These are phyloP conservation scores for Novumbra hubbsi DNA, from an alignment of 2,797 vertebrate species.

Conservation along the genomic window DNA sequence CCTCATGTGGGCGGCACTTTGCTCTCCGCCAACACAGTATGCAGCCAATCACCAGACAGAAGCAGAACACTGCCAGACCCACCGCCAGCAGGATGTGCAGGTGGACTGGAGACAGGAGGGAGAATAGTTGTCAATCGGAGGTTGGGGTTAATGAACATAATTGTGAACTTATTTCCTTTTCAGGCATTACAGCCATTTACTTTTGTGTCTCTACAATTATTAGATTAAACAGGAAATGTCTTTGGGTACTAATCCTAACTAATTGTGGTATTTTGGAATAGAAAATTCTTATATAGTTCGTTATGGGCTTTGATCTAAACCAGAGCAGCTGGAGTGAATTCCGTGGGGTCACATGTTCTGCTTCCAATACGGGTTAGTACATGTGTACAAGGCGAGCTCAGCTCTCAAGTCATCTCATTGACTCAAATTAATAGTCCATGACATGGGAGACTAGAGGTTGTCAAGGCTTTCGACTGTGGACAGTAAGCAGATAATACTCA, in stretches of 20 bases:
- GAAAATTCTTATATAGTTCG: slow-evolving; percentile 28
- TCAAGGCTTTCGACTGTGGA: not conserved
- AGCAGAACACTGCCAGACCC: slow-evolving; percentile 76
- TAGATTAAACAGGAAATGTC: slow-evolving; percentile 66
- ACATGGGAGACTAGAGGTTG: no score
- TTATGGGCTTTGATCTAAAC: slow-evolving; percentile 41
- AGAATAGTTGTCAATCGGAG: not conserved
- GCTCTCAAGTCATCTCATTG: slow-evolving; percentile 1
- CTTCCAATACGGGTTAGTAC: not conserved
- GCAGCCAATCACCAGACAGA: slow-evolving; percentile 74
- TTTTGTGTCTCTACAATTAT: slow-evolving; percentile 51
- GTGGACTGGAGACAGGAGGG: slow-evolving; percentile 59
- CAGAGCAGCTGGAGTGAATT: slow-evolving; percentile 30
- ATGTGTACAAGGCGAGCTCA: not conserved
- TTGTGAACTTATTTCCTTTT: slow-evolving; percentile 12
- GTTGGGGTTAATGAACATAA: slow-evolving; percentile 10
- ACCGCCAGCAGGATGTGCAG: slow-evolving; percentile 78
- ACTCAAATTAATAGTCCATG: not conserved
- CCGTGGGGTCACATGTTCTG: slow-evolving; percentile 3
- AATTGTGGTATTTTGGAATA: slow-evolving; percentile 37
- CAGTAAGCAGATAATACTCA: not conserved
- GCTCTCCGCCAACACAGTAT: slow-evolving; percentile 71
- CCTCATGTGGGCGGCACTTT: slow-evolving; percentile 40
- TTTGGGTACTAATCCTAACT: slow-evolving; percentile 40
- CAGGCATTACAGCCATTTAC: slow-evolving; percentile 34